phyloP scores from a whole-genome alignment of 2,888 invertebrate genomes.

The Epinotia ramella region DNA sequence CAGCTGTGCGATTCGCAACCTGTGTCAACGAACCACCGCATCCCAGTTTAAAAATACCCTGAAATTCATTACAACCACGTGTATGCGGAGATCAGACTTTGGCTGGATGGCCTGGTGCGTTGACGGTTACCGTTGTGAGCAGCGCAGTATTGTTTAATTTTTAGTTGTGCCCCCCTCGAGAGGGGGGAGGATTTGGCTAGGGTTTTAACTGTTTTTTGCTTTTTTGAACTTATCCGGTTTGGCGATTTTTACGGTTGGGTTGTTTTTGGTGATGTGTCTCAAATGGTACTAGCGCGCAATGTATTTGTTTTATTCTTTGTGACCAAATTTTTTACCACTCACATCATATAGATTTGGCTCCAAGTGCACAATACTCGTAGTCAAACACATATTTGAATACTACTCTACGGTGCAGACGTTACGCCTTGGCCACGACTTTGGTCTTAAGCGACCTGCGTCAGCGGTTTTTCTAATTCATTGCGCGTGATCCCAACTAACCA shows the following conservation, averaged over 20 bases:
- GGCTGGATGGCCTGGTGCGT: background rate
- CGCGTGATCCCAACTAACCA: too few relatives aligned
- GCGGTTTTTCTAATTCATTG: too few relatives aligned
- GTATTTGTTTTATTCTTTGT: too few relatives aligned
- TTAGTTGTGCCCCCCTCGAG: conserved; percentile 45
- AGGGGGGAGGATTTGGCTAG: conserved; percentile 26
- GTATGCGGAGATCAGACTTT: background rate
- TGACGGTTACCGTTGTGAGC: background rate
- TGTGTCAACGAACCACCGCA: background rate
- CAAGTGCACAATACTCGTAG: too few relatives aligned
- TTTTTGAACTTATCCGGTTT: conserved; percentile 24
- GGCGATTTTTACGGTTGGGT: conserved; percentile 1
- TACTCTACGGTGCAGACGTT: too few relatives aligned
- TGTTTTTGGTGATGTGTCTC: background rate
- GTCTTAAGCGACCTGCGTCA: too few relatives aligned
- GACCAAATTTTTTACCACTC: too few relatives aligned
- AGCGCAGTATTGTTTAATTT: conserved; percentile 50
- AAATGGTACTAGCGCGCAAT: background rate
- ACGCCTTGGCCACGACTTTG: too few relatives aligned
- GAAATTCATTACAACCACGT: background rate
- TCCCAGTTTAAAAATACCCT: background rate
- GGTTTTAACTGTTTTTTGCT: conserved; percentile 35
- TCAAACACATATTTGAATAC: too few relatives aligned
- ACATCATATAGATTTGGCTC: too few relatives aligned
- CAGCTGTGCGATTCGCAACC: conserved; percentile 6